Percentiles rank a stretch among this genome's conserved stretches.
Conservation (phyloP, 2,888 invertebrate genomes). For the Azorinus chamasolen region DNA sequence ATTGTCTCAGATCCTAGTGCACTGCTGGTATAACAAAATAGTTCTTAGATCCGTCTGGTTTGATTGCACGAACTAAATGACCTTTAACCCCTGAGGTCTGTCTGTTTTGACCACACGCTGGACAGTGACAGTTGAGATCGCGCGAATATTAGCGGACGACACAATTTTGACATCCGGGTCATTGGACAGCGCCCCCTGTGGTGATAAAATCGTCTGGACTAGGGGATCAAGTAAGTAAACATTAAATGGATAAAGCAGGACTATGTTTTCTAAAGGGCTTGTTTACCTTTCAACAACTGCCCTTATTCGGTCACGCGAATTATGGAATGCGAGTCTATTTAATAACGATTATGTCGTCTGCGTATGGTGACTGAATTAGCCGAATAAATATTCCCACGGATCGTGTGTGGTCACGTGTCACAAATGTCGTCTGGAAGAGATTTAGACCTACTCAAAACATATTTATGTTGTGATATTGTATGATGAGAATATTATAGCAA, state of each 20-base stretch:
- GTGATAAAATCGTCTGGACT: constrained; percentile 31
- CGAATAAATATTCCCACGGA: no score
- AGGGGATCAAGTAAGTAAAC: constrained; percentile 40
- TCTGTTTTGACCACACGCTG: constrained; percentile 3
- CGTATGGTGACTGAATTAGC: neutral
- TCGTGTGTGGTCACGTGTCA: no score
- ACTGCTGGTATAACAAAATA: no score
- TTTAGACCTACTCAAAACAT: no score
- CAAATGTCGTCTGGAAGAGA: no score
- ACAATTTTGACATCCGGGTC: constrained; percentile 36
- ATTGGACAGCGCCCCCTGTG: constrained; percentile 22
- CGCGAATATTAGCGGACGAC: constrained; percentile 30
- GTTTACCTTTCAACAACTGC: constrained; percentile 17
- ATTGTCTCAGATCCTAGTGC: no score
- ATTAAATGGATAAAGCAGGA: constrained; percentile 18
- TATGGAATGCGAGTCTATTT: constrained; percentile 19
- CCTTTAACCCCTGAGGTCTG: no score
- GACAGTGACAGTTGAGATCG: constrained; percentile 3
- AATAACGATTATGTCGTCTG: constrained; percentile 43
- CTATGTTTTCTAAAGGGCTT: constrained; percentile 18
- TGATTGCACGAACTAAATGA: no score
- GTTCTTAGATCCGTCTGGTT: no score
- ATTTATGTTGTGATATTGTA: no score
- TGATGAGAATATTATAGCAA: no score
- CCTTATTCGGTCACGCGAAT: constrained; percentile 14